Conservation (phyloP, 1,140 invertebrate genomes). For the Prorops nasuta region DNA sequence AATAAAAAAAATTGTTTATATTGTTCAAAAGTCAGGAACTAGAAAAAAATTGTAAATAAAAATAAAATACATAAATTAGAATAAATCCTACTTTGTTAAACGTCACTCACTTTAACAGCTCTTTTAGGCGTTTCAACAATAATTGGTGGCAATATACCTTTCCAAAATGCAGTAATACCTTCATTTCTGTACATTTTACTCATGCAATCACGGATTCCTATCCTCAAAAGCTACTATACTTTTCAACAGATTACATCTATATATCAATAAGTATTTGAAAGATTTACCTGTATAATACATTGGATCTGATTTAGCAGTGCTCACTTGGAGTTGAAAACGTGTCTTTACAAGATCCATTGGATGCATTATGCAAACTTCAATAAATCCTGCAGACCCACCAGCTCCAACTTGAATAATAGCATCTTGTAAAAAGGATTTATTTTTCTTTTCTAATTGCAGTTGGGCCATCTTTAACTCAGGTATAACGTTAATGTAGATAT, state of each 20-base stretch:
- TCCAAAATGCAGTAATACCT: slow-evolving; percentile 81
- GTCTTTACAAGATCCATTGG: slow-evolving; percentile 92
- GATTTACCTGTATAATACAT: slow-evolving; percentile 56
- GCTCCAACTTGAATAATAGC: slow-evolving; percentile 81
- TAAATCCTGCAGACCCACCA: slow-evolving; percentile 87
- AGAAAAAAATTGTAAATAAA: slow-evolving; percentile 41
- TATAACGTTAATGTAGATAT: background rate
- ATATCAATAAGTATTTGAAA: slow-evolving; percentile 5
- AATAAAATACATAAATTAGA: slow-evolving; percentile 16
- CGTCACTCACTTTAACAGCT: slow-evolving; percentile 72
- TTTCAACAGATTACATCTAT: too few relatives aligned
- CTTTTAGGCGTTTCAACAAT: slow-evolving; percentile 93
- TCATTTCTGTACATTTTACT: slow-evolving; percentile 84
- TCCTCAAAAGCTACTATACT: too few relatives aligned
- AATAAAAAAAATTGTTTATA: slow-evolving; percentile 85
- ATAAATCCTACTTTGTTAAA: slow-evolving; percentile 2
- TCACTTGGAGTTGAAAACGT: slow-evolving; percentile 76
- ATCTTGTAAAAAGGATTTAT: slow-evolving; percentile 63
- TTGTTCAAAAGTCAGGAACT: slow-evolving; percentile 90
- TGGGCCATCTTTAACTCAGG: slow-evolving; percentile 18
- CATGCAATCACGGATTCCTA: slow-evolving; percentile 82
- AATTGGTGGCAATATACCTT: slow-evolving; percentile 89
- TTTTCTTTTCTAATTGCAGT: slow-evolving; percentile 17
- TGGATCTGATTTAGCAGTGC: slow-evolving; percentile 48
- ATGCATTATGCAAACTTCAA: slow-evolving; percentile 95